Conservation (phyloP, 2,797 vertebrate species). For the Ctenopoma kingsleyae region DNA sequence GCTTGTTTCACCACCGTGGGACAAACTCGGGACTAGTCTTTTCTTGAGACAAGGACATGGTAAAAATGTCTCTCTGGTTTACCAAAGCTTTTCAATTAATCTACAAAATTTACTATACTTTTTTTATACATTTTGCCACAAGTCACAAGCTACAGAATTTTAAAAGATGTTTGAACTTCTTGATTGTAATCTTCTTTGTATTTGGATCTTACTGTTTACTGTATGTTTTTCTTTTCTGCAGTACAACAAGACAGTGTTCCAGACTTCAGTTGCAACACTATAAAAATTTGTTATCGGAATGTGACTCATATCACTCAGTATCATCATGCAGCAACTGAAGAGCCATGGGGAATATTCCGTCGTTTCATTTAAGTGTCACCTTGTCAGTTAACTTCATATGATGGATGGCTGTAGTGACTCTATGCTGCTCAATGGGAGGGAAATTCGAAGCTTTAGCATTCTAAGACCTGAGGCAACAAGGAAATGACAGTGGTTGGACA, state of each 20-base stretch:
- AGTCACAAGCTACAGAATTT: background rate
- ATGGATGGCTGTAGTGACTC: conserved; percentile 59
- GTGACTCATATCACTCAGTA: conserved; percentile 31
- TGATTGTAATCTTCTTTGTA: background rate
- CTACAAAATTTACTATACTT: background rate
- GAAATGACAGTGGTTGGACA: conserved; percentile 37
- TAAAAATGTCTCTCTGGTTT: conserved; percentile 8
- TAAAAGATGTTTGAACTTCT: background rate
- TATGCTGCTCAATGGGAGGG: conserved; percentile 14
- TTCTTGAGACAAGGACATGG: background rate
- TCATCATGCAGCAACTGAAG: conserved; percentile 39
- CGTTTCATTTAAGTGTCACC: conserved; percentile 57
- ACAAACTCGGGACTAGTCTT: background rate
- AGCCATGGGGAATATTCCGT: conserved; percentile 25
- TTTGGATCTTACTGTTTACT: background rate
- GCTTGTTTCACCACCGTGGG: too few relatives aligned
- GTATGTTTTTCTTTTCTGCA: background rate
- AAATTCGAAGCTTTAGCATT: conserved; percentile 15
- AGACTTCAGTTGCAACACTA: conserved; percentile 20
- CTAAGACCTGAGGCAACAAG: conserved; percentile 26
- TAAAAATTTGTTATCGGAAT: conserved; percentile 22
- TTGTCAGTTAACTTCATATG: conserved; percentile 61
- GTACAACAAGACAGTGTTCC: background rate
- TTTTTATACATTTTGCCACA: background rate
- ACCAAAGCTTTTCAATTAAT: conserved; percentile 5